phyloP scores from a whole-genome alignment of 2,797 vertebrate genomes.

The Neomorphus geoffroyi region DNA sequence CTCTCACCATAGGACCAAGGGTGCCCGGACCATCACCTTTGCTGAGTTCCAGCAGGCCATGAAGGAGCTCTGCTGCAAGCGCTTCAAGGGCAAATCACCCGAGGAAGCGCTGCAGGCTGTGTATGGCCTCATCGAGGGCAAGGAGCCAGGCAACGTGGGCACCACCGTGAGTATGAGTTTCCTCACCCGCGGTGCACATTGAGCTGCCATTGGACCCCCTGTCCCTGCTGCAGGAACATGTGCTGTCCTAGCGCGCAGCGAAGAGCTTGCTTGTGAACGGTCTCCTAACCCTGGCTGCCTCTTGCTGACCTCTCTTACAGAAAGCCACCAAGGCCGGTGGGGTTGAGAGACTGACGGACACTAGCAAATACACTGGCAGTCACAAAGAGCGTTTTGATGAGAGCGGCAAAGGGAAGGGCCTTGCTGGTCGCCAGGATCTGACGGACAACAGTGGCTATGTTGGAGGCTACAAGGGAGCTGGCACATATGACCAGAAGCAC shows the following conservation, averaged over 20 bases:
- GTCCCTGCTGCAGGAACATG: not conserved
- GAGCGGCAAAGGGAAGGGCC: conserved; percentile 88
- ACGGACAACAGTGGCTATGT: conserved; percentile 86
- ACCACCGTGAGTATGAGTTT: conserved; percentile 78
- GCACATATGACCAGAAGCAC: conserved; percentile 83
- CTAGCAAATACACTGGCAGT: conserved; percentile 88
- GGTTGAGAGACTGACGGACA: conserved; percentile 84
- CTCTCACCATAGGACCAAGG: conserved; percentile 77
- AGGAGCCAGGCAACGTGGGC: conserved; percentile 79
- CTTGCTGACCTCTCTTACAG: conserved; percentile 58
- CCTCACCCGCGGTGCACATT: accelerated
- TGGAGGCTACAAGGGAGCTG: conserved; percentile 87
- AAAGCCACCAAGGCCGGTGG: conserved; percentile 78
- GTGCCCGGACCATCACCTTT: conserved; percentile 85
- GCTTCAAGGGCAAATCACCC: conserved; percentile 80
- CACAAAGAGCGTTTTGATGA: conserved; percentile 91
- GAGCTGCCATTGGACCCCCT: accelerated
- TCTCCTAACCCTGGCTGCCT: not conserved
- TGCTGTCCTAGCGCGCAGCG: not conserved
- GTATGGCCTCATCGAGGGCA: conserved; percentile 82
- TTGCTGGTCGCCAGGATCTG: conserved; percentile 82
- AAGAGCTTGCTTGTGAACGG: not conserved
- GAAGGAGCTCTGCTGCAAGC: conserved; percentile 83
- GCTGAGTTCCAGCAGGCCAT: conserved; percentile 86
- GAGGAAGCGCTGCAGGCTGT: conserved; percentile 82